phyloP scores from a whole-genome alignment of 1,140 invertebrate species.

The Matsumurasca onukii region DNA sequence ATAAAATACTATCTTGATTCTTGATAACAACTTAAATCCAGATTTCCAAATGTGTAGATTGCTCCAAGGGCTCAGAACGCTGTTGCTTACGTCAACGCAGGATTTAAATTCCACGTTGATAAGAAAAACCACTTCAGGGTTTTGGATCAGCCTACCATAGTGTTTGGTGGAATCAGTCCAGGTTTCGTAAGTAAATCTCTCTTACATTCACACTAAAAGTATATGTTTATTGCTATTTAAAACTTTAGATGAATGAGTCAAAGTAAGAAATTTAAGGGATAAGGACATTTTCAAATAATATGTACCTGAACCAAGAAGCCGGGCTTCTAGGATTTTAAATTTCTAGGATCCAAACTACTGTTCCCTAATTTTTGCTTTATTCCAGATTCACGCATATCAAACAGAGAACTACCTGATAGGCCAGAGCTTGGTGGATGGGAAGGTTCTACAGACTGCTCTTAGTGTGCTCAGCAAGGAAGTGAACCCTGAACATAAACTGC shows the following conservation, averaged over 20 bases:
- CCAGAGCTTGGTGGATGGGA: conserved; percentile 54
- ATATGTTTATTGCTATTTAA: too few relatives aligned
- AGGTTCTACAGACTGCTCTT: conserved; percentile 58
- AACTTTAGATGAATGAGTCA: too few relatives aligned
- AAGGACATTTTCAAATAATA: too few relatives aligned
- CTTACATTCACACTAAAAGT: too few relatives aligned
- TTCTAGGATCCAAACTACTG: too few relatives aligned
- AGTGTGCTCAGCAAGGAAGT: conserved; percentile 59
- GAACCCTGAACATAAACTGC: conserved; percentile 63
- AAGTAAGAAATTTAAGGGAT: too few relatives aligned
- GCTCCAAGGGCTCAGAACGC: conserved; percentile 41
- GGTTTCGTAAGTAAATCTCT: conserved; percentile 23
- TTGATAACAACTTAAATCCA: too few relatives aligned
- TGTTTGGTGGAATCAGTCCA: conserved; percentile 25
- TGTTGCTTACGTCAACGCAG: conserved; percentile 42
- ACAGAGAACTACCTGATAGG: conserved; percentile 67
- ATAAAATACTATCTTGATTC: too few relatives aligned
- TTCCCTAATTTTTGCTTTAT: too few relatives aligned
- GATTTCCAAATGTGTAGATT: too few relatives aligned
- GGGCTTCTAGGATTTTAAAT: too few relatives aligned
- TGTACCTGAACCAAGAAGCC: too few relatives aligned
- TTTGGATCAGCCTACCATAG: conserved; percentile 22
- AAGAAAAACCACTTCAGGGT: conserved; percentile 50
- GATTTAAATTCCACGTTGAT: conserved; percentile 65
- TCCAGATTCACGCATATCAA: conserved; percentile 60